Evolutionary conservation across 2,797 vertebrate genomes (phyloP).

Genomic region (Enteromius unitaeniatus): DNA sequence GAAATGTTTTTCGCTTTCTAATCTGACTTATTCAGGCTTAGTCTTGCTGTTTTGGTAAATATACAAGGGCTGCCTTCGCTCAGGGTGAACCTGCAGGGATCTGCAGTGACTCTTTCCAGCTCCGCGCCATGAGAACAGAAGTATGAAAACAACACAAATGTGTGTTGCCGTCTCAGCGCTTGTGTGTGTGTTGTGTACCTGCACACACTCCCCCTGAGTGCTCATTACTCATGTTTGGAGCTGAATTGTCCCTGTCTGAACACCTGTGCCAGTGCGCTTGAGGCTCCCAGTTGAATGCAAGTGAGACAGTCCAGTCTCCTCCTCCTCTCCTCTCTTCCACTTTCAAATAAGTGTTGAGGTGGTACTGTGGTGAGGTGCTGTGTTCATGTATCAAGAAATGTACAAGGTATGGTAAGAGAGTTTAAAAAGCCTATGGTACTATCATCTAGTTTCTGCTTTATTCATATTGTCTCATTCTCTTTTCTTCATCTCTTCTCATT

Average conservation of each 20-base stretch:
- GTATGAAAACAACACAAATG: slow-evolving; percentile 45
- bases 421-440: background rate
- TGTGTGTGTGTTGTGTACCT: slow-evolving; percentile 50
- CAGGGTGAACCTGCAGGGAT: slow-evolving; percentile 44
- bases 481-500: background rate
- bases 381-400: background rate
- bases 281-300: slow-evolving; percentile 57
- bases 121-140: slow-evolving; percentile 15
- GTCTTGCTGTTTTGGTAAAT: slow-evolving; percentile 41
- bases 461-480: background rate
- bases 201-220: slow-evolving; percentile 61
- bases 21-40: background rate
- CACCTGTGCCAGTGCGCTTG: slow-evolving; percentile 57
- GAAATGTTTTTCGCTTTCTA: background rate
- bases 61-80: slow-evolving; percentile 10
- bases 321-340: background rate
- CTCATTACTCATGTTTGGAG: slow-evolving; percentile 65
- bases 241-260: slow-evolving; percentile 60
- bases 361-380: background rate
- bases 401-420: background rate
- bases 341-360: background rate
- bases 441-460: background rate
- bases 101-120: slow-evolving; percentile 39
- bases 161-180: slow-evolving; percentile 26
- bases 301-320: slow-evolving; percentile 37